Evolutionary conservation across 2,113 vertebrate genomes (phyloP), one percentile per base, ranked within the genome.

Genomic region (Hepsetus odoe): DNA sequence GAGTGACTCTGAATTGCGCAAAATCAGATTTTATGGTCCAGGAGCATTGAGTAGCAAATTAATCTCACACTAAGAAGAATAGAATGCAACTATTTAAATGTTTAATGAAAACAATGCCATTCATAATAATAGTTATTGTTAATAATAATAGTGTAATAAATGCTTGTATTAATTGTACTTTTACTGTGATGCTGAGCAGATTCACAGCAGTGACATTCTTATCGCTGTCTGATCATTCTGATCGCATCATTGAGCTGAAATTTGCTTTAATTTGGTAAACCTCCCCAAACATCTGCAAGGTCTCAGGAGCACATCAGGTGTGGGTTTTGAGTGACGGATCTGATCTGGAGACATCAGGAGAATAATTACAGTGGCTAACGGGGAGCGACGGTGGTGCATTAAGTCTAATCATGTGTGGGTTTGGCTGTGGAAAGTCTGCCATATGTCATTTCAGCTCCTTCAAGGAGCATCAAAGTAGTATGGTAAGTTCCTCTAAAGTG

Each of bases 361-460:
- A 30, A 28, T 66, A 72, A 81, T 76, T 75, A 71, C 49, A 56
- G 55, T 32, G 66, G 73, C 49, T 72, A 72, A 42, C n/a, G 28
- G 73, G 22, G 56, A 28, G 66, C 33, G 72, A 30, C 65, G 59
- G 72, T 53, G 79, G 59, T 1, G 12, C 69, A 72, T 82, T 22
- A 77, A 77, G 51, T 59, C 35, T 73, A 46, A 32, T 77, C 71
- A 40, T 73, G 74, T 28, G 55, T 58, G 51, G 28, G 53, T 49
- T 77, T 77, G 55, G 40, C 76, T 30, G 68, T 49, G 61, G 61
- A 72, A 67, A 72, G 51, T n/a, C 40, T 56, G 66, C 62, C 42
- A 33, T 77, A 73, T 77, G 24, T 73, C 53, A 72, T 76, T 65
- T 56, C 76, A 66, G 49, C 46, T 44, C 74, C 24, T 72, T 51